Evolutionary conservation across 2,113 vertebrate genomes (phyloP).

Genomic region (Leptobrachium leishanense): DNA sequence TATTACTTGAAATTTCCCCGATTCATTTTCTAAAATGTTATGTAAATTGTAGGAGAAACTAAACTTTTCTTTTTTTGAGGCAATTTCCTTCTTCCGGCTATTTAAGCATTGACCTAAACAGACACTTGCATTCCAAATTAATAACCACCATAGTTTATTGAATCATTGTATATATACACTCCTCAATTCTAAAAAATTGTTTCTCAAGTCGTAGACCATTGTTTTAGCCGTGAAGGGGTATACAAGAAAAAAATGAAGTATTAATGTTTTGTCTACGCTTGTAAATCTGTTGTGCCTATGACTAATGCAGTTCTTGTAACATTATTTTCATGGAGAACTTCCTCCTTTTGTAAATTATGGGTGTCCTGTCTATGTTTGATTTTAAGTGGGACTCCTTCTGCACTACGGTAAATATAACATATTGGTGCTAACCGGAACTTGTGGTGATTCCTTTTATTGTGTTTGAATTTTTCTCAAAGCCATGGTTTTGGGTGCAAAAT

Average conservation of each 20-base stretch:
- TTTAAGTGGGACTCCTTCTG: neutral
- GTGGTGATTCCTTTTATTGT: neutral
- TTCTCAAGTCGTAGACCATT: too few species aligned
- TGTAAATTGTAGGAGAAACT: too few species aligned
- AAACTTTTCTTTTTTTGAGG: too few species aligned
- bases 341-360: neutral
- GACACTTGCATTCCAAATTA: too few species aligned
- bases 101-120: too few species aligned
- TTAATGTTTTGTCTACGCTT: neutral
- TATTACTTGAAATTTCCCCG: too few species aligned
- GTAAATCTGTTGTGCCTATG: constrained; percentile 9
- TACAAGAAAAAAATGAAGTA: neutral
- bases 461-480: neutral
- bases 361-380: neutral
- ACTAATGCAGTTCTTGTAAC: neutral
- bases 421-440: constrained; percentile 1
- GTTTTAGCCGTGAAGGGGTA: neutral
- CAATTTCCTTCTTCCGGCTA: too few species aligned
- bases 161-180: too few species aligned
- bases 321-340: neutral
- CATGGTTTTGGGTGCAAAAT: too few species aligned
- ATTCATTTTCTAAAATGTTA: too few species aligned
- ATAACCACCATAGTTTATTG: too few species aligned
- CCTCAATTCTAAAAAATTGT: too few species aligned
- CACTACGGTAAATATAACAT: constrained; percentile 18